Conservation (phyloP, 2,113 vertebrate species). For the Ranitomeya variabilis region DNA sequence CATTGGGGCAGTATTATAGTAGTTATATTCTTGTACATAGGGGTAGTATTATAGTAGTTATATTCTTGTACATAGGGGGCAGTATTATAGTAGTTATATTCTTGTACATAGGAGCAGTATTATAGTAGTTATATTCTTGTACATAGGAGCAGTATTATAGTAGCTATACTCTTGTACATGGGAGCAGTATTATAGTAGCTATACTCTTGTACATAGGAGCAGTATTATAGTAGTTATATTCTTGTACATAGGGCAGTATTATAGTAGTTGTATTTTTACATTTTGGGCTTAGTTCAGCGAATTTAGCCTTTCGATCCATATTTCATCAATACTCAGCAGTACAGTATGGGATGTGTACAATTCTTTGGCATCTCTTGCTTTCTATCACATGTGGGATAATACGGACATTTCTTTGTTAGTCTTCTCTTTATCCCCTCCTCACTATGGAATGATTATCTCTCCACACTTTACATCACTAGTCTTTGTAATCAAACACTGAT, state of each 20-base stretch:
- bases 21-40: too few species aligned
- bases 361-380: too few species aligned
- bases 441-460: not conserved
- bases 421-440: too few species aligned
- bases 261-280: not conserved
- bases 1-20: not conserved
- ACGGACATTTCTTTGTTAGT: too few species aligned
- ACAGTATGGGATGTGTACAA: too few species aligned
- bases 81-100: too few species aligned
- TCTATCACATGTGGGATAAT: too few species aligned
- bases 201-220: not conserved
- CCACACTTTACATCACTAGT: not conserved
- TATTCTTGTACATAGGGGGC: too few species aligned
- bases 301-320: too few species aligned
- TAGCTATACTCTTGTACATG: not conserved
- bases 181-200: not conserved
- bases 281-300: not conserved
- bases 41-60: too few species aligned
- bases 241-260: not conserved
- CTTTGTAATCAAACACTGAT: not conserved
- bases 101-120: not conserved
- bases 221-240: too few species aligned
- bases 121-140: conserved; percentile 2
- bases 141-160: not conserved
- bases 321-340: too few species aligned